Evolutionary conservation across 2,888 invertebrate genomes (phyloP).

Genomic region (Yponomeuta cagnagella): DNA sequence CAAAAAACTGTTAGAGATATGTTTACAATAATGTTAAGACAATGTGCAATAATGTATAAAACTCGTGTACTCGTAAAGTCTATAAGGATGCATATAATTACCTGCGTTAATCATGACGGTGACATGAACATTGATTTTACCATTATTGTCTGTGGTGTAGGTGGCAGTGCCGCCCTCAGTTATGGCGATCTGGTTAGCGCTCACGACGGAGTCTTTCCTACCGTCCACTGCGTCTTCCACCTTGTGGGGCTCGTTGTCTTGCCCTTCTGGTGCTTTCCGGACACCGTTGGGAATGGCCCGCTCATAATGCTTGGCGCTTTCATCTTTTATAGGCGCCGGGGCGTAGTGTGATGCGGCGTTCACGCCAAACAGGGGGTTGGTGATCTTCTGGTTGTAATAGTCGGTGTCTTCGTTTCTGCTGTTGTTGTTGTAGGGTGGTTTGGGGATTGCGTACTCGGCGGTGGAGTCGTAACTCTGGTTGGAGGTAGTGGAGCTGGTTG

Average conservation of each 20-base stretch:
- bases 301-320: slow-evolving; percentile 45
- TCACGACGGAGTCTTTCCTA: slow-evolving; percentile 69
- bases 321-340: slow-evolving; percentile 41
- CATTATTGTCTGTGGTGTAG: slow-evolving; percentile 85
- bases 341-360: slow-evolving; percentile 69
- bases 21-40: slow-evolving; percentile 26
- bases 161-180: slow-evolving; percentile 69
- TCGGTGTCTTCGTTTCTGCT: slow-evolving; percentile 40
- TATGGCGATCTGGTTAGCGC: slow-evolving; percentile 66
- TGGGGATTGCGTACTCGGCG: slow-evolving; percentile 60
- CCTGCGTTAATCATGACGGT: slow-evolving; percentile 89
- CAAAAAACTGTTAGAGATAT: slow-evolving; percentile 64
- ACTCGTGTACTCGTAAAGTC: slow-evolving; percentile 17
- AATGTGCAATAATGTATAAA: slow-evolving; percentile 4
- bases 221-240: slow-evolving; percentile 77
- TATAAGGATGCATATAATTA: slow-evolving; percentile 74
- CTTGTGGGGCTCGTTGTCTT: slow-evolving; percentile 83
- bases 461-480: slow-evolving; percentile 67
- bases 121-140: slow-evolving; percentile 92
- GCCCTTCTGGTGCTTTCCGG: slow-evolving; percentile 86
- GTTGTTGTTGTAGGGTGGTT: slow-evolving; percentile 50
- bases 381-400: slow-evolving; percentile 45
- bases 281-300: slow-evolving; percentile 67
- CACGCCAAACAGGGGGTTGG: slow-evolving; percentile 67
- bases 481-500: slow-evolving; percentile 62